Evolutionary conservation across 2,888 invertebrate species (phyloP).

Genomic region (Nyleta sp.): DNA sequence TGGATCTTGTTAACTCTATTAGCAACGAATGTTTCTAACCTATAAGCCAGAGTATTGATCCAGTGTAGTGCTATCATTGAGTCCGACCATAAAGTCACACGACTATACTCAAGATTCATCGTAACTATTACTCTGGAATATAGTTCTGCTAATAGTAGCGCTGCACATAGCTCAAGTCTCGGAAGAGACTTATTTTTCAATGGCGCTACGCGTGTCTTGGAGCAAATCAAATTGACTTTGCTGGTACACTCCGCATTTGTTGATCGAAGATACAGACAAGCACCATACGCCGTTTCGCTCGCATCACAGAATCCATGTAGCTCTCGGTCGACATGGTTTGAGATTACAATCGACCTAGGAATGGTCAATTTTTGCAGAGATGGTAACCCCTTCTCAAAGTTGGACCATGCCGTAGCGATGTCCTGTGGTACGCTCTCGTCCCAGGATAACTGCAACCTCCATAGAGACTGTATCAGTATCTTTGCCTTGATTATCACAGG

Average conservation of each 20-base stretch:
- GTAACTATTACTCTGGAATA: no score
- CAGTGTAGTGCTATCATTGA: no score
- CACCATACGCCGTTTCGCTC: not conserved
- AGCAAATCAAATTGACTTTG: not conserved
- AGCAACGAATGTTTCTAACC: no score
- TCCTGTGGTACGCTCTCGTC: slow-evolving; percentile 7
- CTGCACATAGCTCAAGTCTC: slow-evolving; percentile 4
- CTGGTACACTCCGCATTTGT: not conserved
- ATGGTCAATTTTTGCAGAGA: no score
- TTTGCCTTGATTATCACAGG: slow-evolving; percentile 5
- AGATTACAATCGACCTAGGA: not conserved
- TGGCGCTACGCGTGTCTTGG: not conserved
- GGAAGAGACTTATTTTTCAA: not conserved
- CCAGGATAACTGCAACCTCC: slow-evolving; percentile 4
- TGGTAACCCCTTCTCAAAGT: not conserved
- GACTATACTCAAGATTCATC: no score
- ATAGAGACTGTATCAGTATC: not conserved
- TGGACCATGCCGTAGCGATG: not conserved
- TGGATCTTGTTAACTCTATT: no score
- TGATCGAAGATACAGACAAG: not conserved
- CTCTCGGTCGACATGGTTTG: not conserved
- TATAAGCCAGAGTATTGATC: no score
- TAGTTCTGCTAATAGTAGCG: no score
- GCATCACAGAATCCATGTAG: slow-evolving; percentile 2
- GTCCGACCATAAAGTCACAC: no score